These are phyloP conservation scores for Aplysina aerophoba DNA, from an alignment of 37 sponge, comb jelly and placozoan genomes.

Conservation along the genomic window DNA sequence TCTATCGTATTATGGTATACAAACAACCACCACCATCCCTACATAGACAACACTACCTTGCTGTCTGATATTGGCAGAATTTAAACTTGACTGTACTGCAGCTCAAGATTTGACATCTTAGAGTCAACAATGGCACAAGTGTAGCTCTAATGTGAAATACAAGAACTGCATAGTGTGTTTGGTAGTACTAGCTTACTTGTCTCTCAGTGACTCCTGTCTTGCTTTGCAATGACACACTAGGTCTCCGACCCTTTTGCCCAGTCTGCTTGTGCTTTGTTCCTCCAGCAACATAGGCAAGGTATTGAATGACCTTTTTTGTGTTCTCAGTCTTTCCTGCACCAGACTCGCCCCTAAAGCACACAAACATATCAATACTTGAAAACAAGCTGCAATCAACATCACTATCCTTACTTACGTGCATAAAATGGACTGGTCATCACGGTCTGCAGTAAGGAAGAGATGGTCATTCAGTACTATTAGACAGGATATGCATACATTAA, in stretches of 20 bases:
- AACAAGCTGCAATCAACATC: background rate
- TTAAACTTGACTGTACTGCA: too few species aligned
- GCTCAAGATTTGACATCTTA: too few species aligned
- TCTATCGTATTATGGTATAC: too few species aligned
- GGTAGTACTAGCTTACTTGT: constrained; percentile 37
- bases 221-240: constrained; percentile 65
- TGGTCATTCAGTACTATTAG: too few species aligned
- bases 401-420: constrained; percentile 85
- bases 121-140: too few species aligned
- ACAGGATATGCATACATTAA: background rate
- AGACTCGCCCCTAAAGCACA: constrained; percentile 82
- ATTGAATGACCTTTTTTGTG: constrained; percentile 98
- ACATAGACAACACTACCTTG: too few species aligned
- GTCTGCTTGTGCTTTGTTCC: constrained; percentile 18
- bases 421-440: constrained; percentile 98
- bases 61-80: too few species aligned
- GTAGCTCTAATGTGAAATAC: too few species aligned
- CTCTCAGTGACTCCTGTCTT: constrained; percentile 71
- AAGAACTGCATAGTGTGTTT: too few species aligned
- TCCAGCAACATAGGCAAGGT: constrained; percentile 81
- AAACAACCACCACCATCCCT: too few species aligned
- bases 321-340: constrained; percentile 99
- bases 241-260: constrained; percentile 38
- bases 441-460: constrained; percentile 60
- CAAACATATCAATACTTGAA: background rate